Conservation (phyloP, 2,888 invertebrate genomes). For the Kryphioiulus occultus region DNA sequence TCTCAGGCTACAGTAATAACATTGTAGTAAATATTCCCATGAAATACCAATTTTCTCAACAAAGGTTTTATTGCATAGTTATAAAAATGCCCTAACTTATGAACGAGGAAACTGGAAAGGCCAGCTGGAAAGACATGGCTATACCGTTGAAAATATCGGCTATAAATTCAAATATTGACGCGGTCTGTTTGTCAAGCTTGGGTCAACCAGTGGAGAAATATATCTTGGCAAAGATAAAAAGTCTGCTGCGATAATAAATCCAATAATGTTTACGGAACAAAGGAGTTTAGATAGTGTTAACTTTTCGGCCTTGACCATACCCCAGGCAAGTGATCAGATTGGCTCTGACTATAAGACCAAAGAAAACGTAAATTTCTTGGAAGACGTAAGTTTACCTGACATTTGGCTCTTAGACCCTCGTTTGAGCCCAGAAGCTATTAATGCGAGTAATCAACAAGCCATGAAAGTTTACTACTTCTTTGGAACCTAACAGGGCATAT, state of each 20-base stretch:
- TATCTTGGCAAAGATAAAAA: not conserved
- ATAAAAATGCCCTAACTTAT: not conserved
- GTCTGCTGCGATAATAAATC: not conserved
- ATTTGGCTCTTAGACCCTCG: not conserved
- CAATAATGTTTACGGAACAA: not conserved
- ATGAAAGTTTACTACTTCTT: conserved; percentile 5
- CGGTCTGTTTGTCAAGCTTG: not conserved
- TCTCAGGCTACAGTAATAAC: no score
- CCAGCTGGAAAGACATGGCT: not conserved
- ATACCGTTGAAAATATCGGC: not conserved
- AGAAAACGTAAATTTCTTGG: not conserved
- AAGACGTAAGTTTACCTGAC: not conserved
- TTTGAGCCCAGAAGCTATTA: not conserved
- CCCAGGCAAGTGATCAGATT: not conserved
- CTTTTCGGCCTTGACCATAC: not conserved
- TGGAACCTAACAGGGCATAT: not conserved
- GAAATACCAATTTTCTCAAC: not conserved
- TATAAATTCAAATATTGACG: conserved; percentile 2
- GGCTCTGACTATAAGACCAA: not conserved
- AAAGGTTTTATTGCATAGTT: not conserved
- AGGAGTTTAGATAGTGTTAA: conserved; percentile 6
- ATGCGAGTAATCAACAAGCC: not conserved
- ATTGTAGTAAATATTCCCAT: not conserved
- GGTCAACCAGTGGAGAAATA: not conserved
- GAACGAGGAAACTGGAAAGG: not conserved